Conservation (phyloP, 2,797 vertebrate genomes). For the Gobionotothen gibberifrons region DNA sequence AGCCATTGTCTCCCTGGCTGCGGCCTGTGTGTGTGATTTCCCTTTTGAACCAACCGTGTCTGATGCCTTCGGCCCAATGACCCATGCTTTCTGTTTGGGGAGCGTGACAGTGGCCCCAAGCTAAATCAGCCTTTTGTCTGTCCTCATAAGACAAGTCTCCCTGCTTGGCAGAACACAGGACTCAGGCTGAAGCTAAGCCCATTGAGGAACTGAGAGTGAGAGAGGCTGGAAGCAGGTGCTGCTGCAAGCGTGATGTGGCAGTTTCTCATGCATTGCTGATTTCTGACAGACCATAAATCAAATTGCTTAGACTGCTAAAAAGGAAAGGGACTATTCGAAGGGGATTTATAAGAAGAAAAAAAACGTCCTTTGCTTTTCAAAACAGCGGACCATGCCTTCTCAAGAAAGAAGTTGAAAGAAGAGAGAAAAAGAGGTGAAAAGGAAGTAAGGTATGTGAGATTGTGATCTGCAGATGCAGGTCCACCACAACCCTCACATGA, state of each 20-base stretch:
- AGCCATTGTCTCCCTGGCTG: conserved; percentile 51
- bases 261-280: conserved; percentile 71
- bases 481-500: conserved; percentile 88
- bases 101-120: conserved; percentile 65
- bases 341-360: conserved; percentile 26
- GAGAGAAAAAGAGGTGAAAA: conserved; percentile 39
- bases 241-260: conserved; percentile 45
- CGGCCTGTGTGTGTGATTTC: conserved; percentile 47
- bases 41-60: conserved; percentile 70
- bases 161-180: conserved; percentile 68
- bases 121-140: conserved; percentile 73
- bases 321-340: conserved; percentile 60
- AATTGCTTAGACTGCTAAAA: conserved; percentile 66
- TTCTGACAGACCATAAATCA: conserved; percentile 73
- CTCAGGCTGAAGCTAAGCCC: conserved; percentile 55
- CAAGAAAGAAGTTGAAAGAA: conserved; percentile 58
- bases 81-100: conserved; percentile 71
- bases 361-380: conserved; percentile 58
- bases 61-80: conserved; percentile 75
- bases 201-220: conserved; percentile 65
- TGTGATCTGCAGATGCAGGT: conserved; percentile 76
- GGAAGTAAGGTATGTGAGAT: conserved; percentile 50
- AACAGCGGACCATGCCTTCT: conserved; percentile 49
- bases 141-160: conserved; percentile 62
- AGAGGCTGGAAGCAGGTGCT: conserved; percentile 73